Evolutionary conservation across 2,888 invertebrate species (phyloP), one percentile per base, ranked within the genome.

Genomic region (Druceiella hillmani): DNA sequence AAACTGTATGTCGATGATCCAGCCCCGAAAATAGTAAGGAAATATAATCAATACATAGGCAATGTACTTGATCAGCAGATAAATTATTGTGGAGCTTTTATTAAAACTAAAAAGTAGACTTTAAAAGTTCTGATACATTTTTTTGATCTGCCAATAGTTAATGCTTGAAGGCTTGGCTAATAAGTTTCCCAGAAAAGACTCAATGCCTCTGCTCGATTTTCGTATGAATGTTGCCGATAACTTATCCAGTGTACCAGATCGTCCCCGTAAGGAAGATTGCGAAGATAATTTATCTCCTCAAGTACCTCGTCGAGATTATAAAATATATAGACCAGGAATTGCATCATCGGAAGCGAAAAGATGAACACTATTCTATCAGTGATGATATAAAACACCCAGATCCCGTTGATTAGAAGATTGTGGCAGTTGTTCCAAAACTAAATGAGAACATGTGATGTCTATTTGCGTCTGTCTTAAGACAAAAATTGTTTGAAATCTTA

Each of bases 91-190:
- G 11, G 52, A 17, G 44, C 52, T 4, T 52, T 50, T 16, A 52
- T 52, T 3, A 55, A 54, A 49, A 53, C 53, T 1, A 47, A 37
- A 28, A 56, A 55, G 35, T 57, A 52, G 52, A 52, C 53, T 7
- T 27, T 56, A 4, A 54, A 53, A 40, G 50, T 53, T 5, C 33
- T 53, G 3, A 36, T 51, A 4, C 50, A 54, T 27, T 50, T 53
- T 41, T 24, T 52, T 4, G 52, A 56, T 41, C 38, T 54, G 9
- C 45, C 48, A 2, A 4, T 51, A 4, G 49, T 45, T 3, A 53
- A 53, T 33, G 35, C 50, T 25, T 53, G 54, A 51, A 39, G 50
- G 13, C 38, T 46, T 9, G n/a, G n/a, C n/a, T n/a, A n/a, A n/a
- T n/a, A n/a, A n/a, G n/a, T n/a, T n/a, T n/a, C n/a, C n/a, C n/a